Evolutionary conservation across 64 coral and sea anemone species (phyloP).

Genomic region (Trachythela sp.): DNA sequence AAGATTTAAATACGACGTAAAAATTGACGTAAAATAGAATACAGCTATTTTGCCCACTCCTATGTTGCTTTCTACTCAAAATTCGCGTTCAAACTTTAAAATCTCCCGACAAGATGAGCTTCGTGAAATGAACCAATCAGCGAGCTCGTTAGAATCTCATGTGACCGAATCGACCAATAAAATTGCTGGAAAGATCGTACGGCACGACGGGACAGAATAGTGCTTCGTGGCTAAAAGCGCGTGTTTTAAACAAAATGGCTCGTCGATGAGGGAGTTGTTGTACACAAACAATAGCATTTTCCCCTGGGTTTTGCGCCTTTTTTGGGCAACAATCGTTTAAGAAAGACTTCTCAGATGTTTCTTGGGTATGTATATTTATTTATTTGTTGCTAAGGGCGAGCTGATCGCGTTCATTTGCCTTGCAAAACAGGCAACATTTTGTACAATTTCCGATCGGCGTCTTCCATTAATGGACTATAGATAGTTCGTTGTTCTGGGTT

Average conservation of each 20-base stretch:
- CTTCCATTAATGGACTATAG: neutral
- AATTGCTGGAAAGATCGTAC: neutral
- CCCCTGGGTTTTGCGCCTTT: neutral
- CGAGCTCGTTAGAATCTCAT: neutral
- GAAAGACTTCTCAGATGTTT: neutral
- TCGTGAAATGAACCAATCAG: neutral
- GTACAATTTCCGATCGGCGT: neutral
- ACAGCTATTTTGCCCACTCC: neutral
- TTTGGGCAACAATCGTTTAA: neutral
- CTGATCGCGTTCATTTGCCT: neutral
- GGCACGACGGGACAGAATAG: slow-evolving; percentile 2
- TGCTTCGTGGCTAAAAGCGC: slow-evolving; percentile 14
- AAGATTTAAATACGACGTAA: neutral
- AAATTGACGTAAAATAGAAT: neutral
- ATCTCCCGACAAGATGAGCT: neutral
- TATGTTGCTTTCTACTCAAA: neutral
- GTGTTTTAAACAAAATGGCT: slow-evolving; percentile 13
- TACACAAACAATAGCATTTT: neutral
- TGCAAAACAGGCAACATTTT: neutral
- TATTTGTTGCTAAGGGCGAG: neutral
- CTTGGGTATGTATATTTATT: neutral
- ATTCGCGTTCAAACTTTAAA: neutral
- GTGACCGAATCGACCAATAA: neutral
- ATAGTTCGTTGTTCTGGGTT: neutral
- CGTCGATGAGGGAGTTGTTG: neutral